Conservation (phyloP, 2,113 vertebrate genomes). For the Arvicanthis niloticus region DNA sequence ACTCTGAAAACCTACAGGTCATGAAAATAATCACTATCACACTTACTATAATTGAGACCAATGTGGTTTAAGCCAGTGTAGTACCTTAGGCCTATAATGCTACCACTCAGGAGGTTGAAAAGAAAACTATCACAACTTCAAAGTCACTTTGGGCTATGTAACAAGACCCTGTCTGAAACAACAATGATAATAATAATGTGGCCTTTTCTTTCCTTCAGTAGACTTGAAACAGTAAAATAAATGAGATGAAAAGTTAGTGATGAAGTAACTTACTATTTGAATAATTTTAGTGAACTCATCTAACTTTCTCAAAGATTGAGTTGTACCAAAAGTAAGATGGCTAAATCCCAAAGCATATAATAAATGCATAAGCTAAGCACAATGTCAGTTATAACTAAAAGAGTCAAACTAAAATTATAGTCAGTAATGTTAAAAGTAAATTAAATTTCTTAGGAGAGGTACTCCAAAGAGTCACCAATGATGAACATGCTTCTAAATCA, state of each 20-base stretch:
- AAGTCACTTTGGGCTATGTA: neutral
- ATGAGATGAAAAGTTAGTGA: accelerated
- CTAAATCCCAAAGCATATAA: neutral
- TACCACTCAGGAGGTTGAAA: neutral
- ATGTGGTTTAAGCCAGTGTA: neutral
- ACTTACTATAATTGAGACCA: neutral
- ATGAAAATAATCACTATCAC: neutral
- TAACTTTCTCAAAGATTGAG: neutral
- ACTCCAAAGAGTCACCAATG: neutral
- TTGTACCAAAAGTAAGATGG: neutral
- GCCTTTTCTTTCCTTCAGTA: neutral
- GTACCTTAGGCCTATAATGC: neutral
- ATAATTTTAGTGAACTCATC: neutral
- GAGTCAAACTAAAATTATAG: neutral
- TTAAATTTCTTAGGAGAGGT: neutral
- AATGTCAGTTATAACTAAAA: neutral
- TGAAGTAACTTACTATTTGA: neutral
- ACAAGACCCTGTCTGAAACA: neutral
- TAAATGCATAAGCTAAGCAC: neutral
- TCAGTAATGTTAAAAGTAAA: neutral
- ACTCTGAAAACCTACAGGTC: neutral
- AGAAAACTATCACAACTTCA: neutral
- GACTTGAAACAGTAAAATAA: neutral
- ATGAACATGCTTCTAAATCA: slow-evolving; percentile 18
- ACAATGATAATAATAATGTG: neutral